These are phyloP conservation scores for Tetragnatha versicolor DNA, from an alignment of 1,140 invertebrate species.

Conservation along the genomic window DNA sequence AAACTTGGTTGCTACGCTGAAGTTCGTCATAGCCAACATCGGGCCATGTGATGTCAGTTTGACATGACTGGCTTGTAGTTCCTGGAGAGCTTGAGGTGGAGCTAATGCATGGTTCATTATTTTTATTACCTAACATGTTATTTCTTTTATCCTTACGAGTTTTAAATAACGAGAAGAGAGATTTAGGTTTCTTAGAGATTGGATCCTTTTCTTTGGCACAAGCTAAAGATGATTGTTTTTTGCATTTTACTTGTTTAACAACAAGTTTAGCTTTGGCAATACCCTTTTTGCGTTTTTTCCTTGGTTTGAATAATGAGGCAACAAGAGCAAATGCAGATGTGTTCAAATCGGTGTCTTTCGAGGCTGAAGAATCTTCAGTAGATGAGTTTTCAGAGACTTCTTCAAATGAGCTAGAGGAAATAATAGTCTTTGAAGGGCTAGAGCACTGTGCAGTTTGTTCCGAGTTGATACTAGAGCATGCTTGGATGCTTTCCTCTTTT, in stretches of 20 bases:
- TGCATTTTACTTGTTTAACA: not conserved
- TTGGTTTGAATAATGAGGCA: too few species aligned
- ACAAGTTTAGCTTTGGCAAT: constrained; percentile 23
- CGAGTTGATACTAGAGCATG: too few species aligned
- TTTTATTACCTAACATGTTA: not conserved
- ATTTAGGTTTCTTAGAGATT: not conserved
- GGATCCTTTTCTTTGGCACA: not conserved
- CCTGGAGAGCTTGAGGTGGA: too few species aligned
- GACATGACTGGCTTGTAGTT: constrained; percentile 9
- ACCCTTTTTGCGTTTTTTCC: not conserved
- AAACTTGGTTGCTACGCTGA: not conserved
- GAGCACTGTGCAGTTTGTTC: too few species aligned
- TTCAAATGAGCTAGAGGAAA: too few species aligned
- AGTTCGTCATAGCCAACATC: not conserved
- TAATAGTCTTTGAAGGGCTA: too few species aligned
- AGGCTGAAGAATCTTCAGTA: too few species aligned
- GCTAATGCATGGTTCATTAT: too few species aligned
- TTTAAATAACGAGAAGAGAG: constrained; percentile 27
- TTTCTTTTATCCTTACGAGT: not conserved
- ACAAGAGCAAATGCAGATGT: too few species aligned
- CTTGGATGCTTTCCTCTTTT: too few species aligned
- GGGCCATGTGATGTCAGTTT: constrained; percentile 19
- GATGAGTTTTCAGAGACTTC: too few species aligned
- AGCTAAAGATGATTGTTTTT: not conserved
- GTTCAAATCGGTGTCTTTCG: too few species aligned